phyloP scores from a whole-genome alignment of 2,888 invertebrate genomes.

The Dynastes grantii region DNA sequence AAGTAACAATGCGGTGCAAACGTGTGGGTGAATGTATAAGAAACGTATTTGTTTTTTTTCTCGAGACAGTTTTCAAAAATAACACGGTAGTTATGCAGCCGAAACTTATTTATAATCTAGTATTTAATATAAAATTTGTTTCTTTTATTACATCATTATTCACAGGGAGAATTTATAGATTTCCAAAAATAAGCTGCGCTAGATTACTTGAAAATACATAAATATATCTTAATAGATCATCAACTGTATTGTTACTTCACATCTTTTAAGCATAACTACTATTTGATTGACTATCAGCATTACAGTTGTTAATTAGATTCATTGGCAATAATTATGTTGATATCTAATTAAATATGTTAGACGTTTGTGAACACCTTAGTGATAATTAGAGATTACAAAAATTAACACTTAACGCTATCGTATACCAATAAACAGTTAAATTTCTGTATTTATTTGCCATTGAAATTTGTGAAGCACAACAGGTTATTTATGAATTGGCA shows the following conservation, averaged over 20 bases:
- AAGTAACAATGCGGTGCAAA: background rate
- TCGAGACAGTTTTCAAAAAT: background rate
- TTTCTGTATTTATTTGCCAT: background rate
- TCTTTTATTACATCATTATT: background rate
- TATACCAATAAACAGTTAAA: too few species aligned
- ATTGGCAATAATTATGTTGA: too few species aligned
- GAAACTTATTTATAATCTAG: constrained; percentile 15
- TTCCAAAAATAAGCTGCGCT: background rate
- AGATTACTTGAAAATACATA: too few species aligned
- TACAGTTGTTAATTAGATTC: too few species aligned
- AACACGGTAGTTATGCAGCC: background rate
- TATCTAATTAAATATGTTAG: too few species aligned
- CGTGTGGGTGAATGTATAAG: constrained; percentile 11
- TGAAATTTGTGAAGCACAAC: background rate
- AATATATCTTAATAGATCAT: too few species aligned
- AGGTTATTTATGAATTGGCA: constrained; percentile 25
- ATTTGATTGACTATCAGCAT: too few species aligned
- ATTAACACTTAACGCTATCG: too few species aligned
- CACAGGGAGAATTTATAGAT: background rate
- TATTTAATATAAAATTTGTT: constrained; percentile 3
- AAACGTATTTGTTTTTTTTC: constrained; percentile 10
- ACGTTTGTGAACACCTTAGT: too few species aligned
- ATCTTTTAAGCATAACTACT: too few species aligned
- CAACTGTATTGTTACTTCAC: too few species aligned
- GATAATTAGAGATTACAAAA: too few species aligned